These are phyloP conservation scores for Leptogaster cylindrica DNA, from an alignment of 2,888 invertebrate genomes.

Conservation along the genomic window DNA sequence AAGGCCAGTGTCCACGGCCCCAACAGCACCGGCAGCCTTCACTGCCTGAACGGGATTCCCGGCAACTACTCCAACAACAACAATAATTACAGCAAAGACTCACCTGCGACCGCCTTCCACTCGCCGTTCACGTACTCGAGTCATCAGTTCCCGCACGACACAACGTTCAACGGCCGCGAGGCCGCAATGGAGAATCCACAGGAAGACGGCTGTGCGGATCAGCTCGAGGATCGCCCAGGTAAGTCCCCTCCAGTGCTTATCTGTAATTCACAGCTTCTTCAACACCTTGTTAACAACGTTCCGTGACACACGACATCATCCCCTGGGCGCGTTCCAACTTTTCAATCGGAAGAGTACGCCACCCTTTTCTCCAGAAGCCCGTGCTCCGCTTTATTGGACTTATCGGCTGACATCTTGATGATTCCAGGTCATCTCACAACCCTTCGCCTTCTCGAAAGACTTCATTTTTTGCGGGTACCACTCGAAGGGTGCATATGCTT, in stretches of 20 bases:
- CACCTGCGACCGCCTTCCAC: constrained; percentile 40
- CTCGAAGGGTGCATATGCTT: constrained; percentile 28
- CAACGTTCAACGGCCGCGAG: neutral
- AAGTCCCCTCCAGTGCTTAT: neutral
- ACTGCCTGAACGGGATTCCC: constrained; percentile 27
- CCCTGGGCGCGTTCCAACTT: neutral
- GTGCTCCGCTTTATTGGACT: constrained; percentile 11
- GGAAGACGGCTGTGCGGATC: constrained; percentile 15
- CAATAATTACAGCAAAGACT: constrained; percentile 34
- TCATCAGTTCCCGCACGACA: constrained; percentile 4
- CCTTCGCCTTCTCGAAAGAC: neutral
- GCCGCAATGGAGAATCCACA: constrained; percentile 4
- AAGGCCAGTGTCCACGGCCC: constrained; percentile 42
- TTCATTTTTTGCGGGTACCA: neutral
- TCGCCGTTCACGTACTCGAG: constrained; percentile 35
- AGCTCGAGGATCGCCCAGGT: constrained; percentile 36
- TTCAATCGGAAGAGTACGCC: constrained; percentile 12
- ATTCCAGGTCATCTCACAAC: neutral
- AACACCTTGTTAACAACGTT: constrained; percentile 39
- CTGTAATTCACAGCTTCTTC: constrained; percentile 17
- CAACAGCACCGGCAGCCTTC: constrained; percentile 6
- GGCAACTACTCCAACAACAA: constrained; percentile 4
- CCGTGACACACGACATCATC: constrained; percentile 34
- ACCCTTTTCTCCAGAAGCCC: neutral
- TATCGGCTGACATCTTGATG: constrained; percentile 23